Base-by-base conservation (phyloP, 2,888 invertebrate species). In the Polymixis lichenea region DNA sequence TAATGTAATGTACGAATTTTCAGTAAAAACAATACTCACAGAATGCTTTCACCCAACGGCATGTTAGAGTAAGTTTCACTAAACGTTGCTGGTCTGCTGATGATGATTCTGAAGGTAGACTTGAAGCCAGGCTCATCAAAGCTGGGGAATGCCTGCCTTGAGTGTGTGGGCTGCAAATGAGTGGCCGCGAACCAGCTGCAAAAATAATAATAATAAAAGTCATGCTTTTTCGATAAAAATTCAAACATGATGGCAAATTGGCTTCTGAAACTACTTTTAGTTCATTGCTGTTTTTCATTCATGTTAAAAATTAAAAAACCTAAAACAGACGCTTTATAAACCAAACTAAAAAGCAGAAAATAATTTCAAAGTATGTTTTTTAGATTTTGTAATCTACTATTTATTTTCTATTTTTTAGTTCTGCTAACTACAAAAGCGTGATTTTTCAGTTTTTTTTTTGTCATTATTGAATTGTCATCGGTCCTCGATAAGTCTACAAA, bases 91-190 rank as follows among this genome's bases (percentile, higher is more conserved):
- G 94, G 95, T 65, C 95, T 91, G 77, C 95, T 95, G 60, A 96
- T 91, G 66, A 92, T 93, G 38, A 96, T 96, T 32, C 98, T 98
- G 82, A 98, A 96, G 0, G 97, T 94, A 1, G 96, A 94, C 79
- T 96, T 96, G 78, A 94, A 96, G 0, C 96, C 98, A 6, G 98
- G 98, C 90, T 98, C 98, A 92, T 98, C 98, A 88, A 98, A 98
- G 91, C 98, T 98, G 0, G 98, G 98, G 94, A 98, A 98, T 2
- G 98, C 98, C 88, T 97, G 97, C 58, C 98, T 97, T 0, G 98
- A 98, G 91, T 98, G 98, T 0, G 98, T 98, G 0, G 98, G 97
- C 93, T 98, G 98, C 89, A 98, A 97, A 90, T 98, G 98, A 22
- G 98, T 98, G 0, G 98, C 97, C 0, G 97, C 98, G 77, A 98